A percentile compares a stretch with the other conserved stretches of the same genome.
Evolutionary conservation across 2,113 vertebrate species (phyloP).

Genomic region (Connochaetes taurinus): DNA sequence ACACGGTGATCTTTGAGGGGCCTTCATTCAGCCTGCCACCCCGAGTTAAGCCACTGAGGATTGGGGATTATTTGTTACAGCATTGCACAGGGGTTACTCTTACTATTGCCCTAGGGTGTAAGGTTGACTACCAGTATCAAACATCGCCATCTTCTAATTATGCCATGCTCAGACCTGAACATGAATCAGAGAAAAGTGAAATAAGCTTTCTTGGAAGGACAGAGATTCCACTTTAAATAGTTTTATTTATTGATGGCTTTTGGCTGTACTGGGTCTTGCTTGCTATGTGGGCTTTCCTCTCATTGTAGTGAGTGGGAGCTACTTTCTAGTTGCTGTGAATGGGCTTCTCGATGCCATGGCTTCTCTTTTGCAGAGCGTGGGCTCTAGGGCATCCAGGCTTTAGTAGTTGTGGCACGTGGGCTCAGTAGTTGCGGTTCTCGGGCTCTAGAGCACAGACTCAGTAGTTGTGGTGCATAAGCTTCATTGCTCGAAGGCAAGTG

Average conservation of each 20-base stretch:
- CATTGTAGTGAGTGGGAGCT: neutral
- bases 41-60: neutral
- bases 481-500: neutral
- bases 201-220: neutral
- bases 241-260: neutral
- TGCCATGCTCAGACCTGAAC: neutral
- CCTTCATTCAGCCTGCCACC: neutral
- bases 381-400: neutral
- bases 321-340: neutral
- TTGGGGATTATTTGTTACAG: neutral
- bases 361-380: neutral
- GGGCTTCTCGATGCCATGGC: neutral
- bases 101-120: rapidly evolving
- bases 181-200: neutral
- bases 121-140: neutral
- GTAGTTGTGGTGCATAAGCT: neutral
- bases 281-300: neutral
- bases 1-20: neutral
- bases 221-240: neutral
- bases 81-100: neutral
- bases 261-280: neutral
- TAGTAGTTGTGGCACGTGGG: neutral
- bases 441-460: neutral
- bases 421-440: neutral
- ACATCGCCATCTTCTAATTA: too few relatives aligned